Evolutionary conservation across 2,113 vertebrate genomes (phyloP), one percentile per base, ranked within the genome.

Genomic region (Apodemus sylvaticus): DNA sequence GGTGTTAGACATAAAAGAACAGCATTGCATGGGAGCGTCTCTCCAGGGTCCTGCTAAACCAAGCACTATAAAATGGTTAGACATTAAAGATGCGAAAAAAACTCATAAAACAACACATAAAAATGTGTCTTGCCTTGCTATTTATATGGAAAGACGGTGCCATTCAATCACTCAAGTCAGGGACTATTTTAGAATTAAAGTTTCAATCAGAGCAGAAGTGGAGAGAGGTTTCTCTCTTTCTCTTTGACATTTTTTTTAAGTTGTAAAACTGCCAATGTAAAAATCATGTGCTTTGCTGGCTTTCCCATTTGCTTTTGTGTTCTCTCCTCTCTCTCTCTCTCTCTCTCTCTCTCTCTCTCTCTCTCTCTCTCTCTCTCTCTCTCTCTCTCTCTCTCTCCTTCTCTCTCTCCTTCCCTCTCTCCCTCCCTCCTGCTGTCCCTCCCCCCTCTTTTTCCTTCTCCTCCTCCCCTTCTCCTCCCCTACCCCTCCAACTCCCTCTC

Each of bases 1-100:
- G 98, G 94, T 62, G 97, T 94, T 98, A 96, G 97, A 98, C 98
- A 98, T 98, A 98, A 98, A 98, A 97, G 88, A 96, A 85, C 66
- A 92, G 94, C 94, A 90, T 95, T 96, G 95, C 97, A 96, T 91
- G 31, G 82, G 94, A 96, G 92, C 95, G 96, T 82, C 98, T 98
- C 98, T 98, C 98, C 68, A 76, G 97, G 97, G 98, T 85, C 96
- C 95, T 74, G 85, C 97, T 98, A 98, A 98, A 96, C 97, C 89
- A 95, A 94, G 96, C 98, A 95, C 96, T 97, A 81, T 91, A 98
- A 98, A 98, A 98, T 94, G 92, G 83, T 92, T 96, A 97, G 96
- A 94, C 98, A 97, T 98, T 98, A 97, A 98, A 98, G 97, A 98
- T 97, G 97, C 91, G 91, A 95, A 97, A 98, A 98, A 97, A 98